Base-by-base conservation (phyloP, 2,113 vertebrate genomes). In the Pangasianodon hypophthalmus region DNA sequence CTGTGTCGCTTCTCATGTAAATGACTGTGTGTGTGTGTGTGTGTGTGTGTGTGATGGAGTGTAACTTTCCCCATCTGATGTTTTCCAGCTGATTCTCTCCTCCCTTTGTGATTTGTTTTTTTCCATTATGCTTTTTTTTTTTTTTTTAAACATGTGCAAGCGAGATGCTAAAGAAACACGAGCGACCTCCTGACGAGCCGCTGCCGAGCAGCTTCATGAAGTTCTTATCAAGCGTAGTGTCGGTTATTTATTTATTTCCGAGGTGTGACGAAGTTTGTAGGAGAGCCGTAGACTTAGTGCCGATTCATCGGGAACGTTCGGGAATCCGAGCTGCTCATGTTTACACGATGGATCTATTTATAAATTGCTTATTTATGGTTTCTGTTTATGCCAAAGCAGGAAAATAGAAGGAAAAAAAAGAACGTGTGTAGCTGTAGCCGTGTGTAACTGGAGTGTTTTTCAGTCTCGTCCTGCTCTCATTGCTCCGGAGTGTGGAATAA, bases 131-230 rank as follows among this genome's bases (percentile, higher is more conserved):
- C 16, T 32, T 26, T 29, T 29, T 67, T 8, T 88, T 21, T 19
- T 92, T 89, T 80, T 32, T 92, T 93, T 73, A 91, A 37, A 87
- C 84, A 37, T 93, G 56, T 91, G 88, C 82, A 26, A 56, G 18
- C 8, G 0, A 6, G 6, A 41, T 24, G 52, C 56, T 62, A 83
- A 90, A 87, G 56, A 71, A 52, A 24, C 79, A 52, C 52, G 44
- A 64, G 85, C 11, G 56, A 84, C 37, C 29, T 62, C 79, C 50
- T 86, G 50, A 89, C 62, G 37, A 93, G 92, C 93, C 90, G 92
- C 19, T 91, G 91, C 89, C 46, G 90, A 92, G 77, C 44, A 91
- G 90, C 92, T 92, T 93, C 91, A 88, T 87, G 44, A 32, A 16
- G 29, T 81, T 32, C 48, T 81, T 8, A 48, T 81, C 2, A 2